Percentiles rank a stretch among this genome's conserved stretches.
These are phyloP conservation scores for Dioctria linearis DNA, from an alignment of 2,888 invertebrate species.

Conservation along the genomic window DNA sequence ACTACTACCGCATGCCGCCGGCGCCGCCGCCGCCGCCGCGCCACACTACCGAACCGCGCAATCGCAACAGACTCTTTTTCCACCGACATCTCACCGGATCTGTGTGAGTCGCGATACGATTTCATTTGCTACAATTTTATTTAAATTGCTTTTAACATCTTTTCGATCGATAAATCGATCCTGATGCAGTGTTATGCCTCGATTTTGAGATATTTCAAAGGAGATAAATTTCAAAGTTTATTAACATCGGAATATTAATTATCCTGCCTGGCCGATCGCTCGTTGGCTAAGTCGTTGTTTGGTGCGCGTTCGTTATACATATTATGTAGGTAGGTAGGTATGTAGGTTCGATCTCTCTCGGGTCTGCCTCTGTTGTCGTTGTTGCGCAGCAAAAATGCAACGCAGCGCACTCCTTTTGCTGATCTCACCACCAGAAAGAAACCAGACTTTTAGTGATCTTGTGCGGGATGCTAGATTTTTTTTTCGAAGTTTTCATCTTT, in stretches of 20 bases:
- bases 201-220: conserved; percentile 50
- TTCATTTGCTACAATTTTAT: conserved; percentile 53
- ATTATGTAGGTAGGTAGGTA: too few relatives aligned
- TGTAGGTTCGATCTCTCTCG: too few relatives aligned
- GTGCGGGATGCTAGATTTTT: too few relatives aligned
- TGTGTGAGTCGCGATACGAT: conserved; percentile 19
- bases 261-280: conserved; percentile 25
- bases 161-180: conserved; percentile 51
- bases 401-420: too few relatives aligned
- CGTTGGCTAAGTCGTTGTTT: background rate
- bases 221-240: conserved; percentile 55
- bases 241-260: conserved; percentile 55
- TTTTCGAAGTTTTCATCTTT: too few relatives aligned
- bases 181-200: conserved; percentile 46
- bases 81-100: too few relatives aligned
- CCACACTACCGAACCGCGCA: background rate
- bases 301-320: background rate
- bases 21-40: background rate
- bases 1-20: background rate
- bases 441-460: too few relatives aligned
- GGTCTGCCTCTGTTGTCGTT: too few relatives aligned
- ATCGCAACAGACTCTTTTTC: too few relatives aligned
- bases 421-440: too few relatives aligned
- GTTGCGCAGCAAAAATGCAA: too few relatives aligned
- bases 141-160: conserved; percentile 55